phyloP scores from a whole-genome alignment of 2,113 vertebrate species.

The Dipodomys stephensi region DNA sequence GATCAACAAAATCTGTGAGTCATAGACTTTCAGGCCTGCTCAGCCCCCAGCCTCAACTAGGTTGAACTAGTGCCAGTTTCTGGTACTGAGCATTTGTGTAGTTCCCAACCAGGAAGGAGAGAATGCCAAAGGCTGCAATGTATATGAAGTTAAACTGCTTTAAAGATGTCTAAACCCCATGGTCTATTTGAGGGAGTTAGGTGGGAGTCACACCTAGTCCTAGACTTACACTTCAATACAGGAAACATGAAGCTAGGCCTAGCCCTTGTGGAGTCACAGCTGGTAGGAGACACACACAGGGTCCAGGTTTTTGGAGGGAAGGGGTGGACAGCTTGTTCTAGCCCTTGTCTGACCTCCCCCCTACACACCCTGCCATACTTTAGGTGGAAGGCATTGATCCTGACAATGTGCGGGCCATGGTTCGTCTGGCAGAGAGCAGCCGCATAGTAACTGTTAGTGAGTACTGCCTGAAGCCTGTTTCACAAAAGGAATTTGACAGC shows the following conservation, averaged over 20 bases:
- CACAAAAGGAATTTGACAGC: slow-evolving; percentile 90
- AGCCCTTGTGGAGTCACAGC: not conserved
- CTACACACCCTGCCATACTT: too few relatives aligned
- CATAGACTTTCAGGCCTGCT: too few relatives aligned
- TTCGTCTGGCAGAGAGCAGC: slow-evolving; percentile 90
- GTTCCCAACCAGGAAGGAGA: slow-evolving; percentile 9
- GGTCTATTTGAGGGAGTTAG: not conserved
- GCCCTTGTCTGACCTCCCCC: not conserved
- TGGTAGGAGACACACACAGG: not conserved
- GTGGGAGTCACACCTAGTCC: too few relatives aligned
- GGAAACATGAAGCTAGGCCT: not conserved
- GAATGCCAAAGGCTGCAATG: not conserved
- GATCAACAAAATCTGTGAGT: too few relatives aligned
- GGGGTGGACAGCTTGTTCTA: not conserved
- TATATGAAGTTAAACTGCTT: slow-evolving; percentile 23
- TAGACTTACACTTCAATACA: too few relatives aligned
- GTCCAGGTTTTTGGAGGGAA: slow-evolving; percentile 4
- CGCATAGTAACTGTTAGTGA: slow-evolving; percentile 91
- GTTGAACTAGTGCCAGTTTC: not conserved
- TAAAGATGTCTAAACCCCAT: not conserved
- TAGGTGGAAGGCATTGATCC: slow-evolving; percentile 94
- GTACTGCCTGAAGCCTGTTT: slow-evolving; percentile 88
- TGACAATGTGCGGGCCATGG: slow-evolving; percentile 92
- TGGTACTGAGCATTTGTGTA: not conserved
- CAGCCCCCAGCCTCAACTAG: not conserved